Conservation (phyloP, 2,797 vertebrate species). For the Anabacerthia variegaticeps region DNA sequence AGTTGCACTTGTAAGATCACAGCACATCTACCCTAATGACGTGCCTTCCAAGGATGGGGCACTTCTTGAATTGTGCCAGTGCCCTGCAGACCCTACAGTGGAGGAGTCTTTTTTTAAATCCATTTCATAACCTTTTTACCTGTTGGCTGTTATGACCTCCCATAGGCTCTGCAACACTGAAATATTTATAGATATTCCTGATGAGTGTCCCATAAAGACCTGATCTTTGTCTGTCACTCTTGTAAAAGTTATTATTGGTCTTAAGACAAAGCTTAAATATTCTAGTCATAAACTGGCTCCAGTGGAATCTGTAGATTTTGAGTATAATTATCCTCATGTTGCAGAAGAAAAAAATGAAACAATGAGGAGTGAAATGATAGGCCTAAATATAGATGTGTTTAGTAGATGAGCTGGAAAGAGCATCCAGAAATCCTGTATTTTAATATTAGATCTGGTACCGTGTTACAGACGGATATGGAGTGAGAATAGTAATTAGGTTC, state of each 20-base stretch:
- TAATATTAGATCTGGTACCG: background rate
- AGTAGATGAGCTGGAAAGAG: background rate
- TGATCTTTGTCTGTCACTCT: background rate
- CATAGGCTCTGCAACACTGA: background rate
- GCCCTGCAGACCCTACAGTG: background rate
- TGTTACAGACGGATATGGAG: background rate
- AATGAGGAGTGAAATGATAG: background rate
- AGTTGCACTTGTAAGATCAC: background rate
- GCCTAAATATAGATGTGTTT: background rate
- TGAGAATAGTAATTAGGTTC: conserved; percentile 25
- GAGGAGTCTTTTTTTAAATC: background rate
- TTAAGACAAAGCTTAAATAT: background rate
- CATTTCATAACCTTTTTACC: background rate
- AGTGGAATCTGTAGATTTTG: background rate
- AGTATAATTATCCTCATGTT: background rate
- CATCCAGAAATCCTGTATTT: background rate
- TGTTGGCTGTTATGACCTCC: background rate
- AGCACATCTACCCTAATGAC: background rate
- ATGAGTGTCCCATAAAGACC: background rate
- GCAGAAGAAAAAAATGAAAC: background rate
- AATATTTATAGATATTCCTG: background rate
- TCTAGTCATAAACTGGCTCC: background rate
- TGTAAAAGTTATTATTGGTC: background rate
- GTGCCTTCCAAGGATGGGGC: background rate
- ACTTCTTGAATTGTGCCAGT: background rate